Base-by-base conservation (phyloP, 2,797 vertebrate genomes). In the Kryptolebias ocellatus region DNA sequence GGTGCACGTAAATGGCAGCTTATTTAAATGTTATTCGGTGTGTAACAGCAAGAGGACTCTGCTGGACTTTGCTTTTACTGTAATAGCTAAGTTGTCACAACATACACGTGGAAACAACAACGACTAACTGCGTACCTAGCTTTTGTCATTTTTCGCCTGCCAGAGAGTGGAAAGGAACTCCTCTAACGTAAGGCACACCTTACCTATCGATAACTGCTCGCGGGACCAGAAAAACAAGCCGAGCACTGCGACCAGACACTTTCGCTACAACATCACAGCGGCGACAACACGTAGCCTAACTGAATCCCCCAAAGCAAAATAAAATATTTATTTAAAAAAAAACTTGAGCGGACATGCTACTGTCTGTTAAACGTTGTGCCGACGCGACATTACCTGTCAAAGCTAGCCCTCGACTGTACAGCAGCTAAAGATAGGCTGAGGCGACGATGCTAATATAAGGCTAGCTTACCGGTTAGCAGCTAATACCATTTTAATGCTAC, bases 221-320 rank as follows among this genome's bases (percentile, higher is more conserved):
- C 73, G 72, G 53, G 89, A 94, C 93, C 92, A 88, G 93, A 92
- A 89, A 87, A 93, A 93, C 93, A 81, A 90, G 87, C 81, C 58
- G 17, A 89, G 74, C 85, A 72, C 65, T 2, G 67, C 78, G 10
- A 58, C 16, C 53, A 79, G 15, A 59, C 72, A 80, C 62, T 24
- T 0, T 45, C 5, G 62, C 42, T 27, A 78, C 65, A 64, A 42
- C 83, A 76, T 77, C 17, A 47, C 54, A 60, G 12, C 3, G 8
- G 31, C 1, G 34, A 11, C 47, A 12, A 15, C n/a, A 44, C 37
- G 72, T 28, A 56, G 28, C 27, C 7, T 9, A 4, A 44, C 2
- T 28, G 31, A 64, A 52, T 52, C 34, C 17, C 11, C 24, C 0
- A 17, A 42, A 11, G 4, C 39, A 29, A 0, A 6, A 46, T 24